Evolutionary conservation across 2,888 invertebrate genomes (phyloP).

Genomic region (Monopis laevigella): DNA sequence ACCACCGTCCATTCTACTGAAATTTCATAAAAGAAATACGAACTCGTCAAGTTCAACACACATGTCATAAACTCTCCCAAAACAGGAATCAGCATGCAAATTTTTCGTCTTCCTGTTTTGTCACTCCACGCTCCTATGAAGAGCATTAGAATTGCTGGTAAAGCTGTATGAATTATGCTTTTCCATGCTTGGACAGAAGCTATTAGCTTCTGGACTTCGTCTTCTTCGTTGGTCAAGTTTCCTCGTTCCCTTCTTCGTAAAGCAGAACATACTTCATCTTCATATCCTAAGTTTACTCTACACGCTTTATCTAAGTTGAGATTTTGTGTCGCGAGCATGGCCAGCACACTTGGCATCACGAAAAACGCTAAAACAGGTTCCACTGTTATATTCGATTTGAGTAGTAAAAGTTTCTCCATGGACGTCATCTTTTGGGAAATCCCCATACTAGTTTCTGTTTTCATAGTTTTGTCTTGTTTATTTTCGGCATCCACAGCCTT

Average conservation of each 20-base stretch:
- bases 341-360: constrained; percentile 72
- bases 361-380: constrained; percentile 73
- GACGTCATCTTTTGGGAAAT: constrained; percentile 31
- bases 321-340: constrained; percentile 82
- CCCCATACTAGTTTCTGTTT: neutral
- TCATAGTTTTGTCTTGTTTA: neutral
- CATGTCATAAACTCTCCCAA: constrained; percentile 63
- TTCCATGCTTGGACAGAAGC: constrained; percentile 65
- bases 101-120: constrained; percentile 64
- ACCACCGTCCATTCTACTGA: constrained; percentile 62
- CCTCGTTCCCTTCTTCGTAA: constrained; percentile 74
- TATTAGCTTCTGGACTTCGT: constrained; percentile 70
- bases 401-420: constrained; percentile 50
- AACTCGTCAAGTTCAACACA: constrained; percentile 57
- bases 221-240: constrained; percentile 72
- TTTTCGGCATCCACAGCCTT: too few relatives aligned
- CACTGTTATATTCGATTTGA: constrained; percentile 69
- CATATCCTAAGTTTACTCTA: constrained; percentile 78
- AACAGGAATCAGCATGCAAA: constrained; percentile 67
- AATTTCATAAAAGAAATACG: constrained; percentile 63
- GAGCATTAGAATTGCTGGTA: constrained; percentile 63
- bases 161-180: constrained; percentile 58
- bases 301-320: constrained; percentile 87
- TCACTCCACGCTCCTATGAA: constrained; percentile 74
- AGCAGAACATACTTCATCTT: constrained; percentile 76